phyloP scores from a whole-genome alignment of 2,888 invertebrate species.

The Leptura quadrifasciata region DNA sequence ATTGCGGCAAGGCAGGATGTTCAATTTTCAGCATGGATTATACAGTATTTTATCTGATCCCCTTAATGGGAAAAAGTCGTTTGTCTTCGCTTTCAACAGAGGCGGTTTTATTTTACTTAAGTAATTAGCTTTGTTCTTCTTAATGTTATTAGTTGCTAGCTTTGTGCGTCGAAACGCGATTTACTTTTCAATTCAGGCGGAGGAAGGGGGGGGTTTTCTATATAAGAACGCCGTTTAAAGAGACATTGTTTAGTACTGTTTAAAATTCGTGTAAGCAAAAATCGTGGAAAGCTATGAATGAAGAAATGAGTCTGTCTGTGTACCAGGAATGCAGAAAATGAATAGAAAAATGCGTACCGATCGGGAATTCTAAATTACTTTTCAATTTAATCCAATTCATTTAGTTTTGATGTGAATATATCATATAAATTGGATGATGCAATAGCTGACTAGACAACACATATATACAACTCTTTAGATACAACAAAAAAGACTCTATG shows the following conservation, averaged over 20 bases:
- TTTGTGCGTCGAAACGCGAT: neutral
- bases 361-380: too few relatives aligned
- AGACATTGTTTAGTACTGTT: neutral
- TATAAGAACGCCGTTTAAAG: neutral
- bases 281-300: too few relatives aligned
- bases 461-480: too few relatives aligned
- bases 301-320: too few relatives aligned
- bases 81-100: conserved; percentile 38
- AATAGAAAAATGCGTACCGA: too few relatives aligned
- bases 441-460: too few relatives aligned
- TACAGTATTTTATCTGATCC: conserved; percentile 42
- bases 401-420: too few relatives aligned
- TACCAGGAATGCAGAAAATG: too few relatives aligned
- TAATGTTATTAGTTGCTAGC: conserved; percentile 18
- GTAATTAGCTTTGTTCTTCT: conserved; percentile 22
- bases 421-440: too few relatives aligned
- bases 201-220: neutral
- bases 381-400: too few relatives aligned
- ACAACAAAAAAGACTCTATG: too few relatives aligned
- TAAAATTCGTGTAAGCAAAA: neutral
- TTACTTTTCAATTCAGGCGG: neutral
- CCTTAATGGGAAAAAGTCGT: conserved; percentile 44
- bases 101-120: conserved; percentile 18
- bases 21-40: conserved; percentile 49
- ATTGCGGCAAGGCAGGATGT: conserved; percentile 46